Evolutionary conservation across 2,888 invertebrate genomes (phyloP).

Genomic region (Eremobia ochroleuca): DNA sequence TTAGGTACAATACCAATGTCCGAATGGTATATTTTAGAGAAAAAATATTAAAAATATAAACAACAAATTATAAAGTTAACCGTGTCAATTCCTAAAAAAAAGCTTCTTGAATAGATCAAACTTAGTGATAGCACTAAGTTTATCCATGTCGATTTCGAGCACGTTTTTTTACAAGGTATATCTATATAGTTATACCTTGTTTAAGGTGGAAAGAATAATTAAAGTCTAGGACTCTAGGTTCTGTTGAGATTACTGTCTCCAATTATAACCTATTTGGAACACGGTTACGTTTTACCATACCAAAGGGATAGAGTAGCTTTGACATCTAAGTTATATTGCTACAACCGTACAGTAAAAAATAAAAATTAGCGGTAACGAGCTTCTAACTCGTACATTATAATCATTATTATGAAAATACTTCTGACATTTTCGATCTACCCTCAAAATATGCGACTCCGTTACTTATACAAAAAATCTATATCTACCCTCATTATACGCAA

Average conservation of each 20-base stretch:
- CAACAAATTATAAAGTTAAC: background rate
- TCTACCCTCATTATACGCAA: background rate
- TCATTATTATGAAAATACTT: background rate
- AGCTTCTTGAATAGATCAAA: background rate
- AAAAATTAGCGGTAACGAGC: background rate
- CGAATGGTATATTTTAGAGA: background rate
- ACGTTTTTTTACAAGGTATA: too few species aligned
- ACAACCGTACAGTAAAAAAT: background rate
- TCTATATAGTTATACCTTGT: background rate
- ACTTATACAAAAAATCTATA: slow-evolving; percentile 1
- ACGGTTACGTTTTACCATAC: background rate
- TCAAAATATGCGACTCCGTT: background rate
- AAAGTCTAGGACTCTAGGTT: background rate
- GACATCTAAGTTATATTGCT: background rate
- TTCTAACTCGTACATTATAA: slow-evolving; percentile 1
- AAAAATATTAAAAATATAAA: background rate
- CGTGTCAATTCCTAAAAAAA: background rate
- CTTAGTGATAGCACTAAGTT: too few species aligned
- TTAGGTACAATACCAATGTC: background rate
- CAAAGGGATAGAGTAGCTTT: background rate
- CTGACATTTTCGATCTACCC: background rate
- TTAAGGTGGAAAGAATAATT: background rate
- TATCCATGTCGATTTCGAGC: too few species aligned
- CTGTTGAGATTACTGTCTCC: background rate
- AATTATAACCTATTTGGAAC: background rate